These are phyloP conservation scores for Rousettus madagascariensis DNA, from an alignment of 2,797 vertebrate genomes.

Conservation along the genomic window DNA sequence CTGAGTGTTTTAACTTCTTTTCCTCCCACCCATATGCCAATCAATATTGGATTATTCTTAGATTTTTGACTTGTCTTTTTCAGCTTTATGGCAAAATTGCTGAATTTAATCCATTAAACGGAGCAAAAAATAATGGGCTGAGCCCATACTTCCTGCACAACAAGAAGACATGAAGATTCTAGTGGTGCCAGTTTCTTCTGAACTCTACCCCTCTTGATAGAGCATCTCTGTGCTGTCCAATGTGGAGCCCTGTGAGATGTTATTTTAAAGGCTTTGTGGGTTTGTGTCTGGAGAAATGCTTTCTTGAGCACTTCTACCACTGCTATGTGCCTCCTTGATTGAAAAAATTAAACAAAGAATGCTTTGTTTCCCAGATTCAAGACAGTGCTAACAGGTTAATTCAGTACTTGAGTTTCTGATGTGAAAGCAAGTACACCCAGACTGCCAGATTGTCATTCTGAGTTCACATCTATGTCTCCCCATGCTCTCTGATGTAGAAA, in stretches of 20 bases:
- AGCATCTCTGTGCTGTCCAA: rapidly evolving
- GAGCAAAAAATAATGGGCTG: neutral
- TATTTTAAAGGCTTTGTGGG: neutral
- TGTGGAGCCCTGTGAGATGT: rapidly evolving
- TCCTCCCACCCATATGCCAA: neutral
- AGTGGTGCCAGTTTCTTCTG: neutral
- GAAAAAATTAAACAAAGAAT: neutral
- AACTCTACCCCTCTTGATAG: neutral
- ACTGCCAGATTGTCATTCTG: neutral
- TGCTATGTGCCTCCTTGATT: neutral
- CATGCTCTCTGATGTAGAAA: neutral
- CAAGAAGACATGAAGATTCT: no score
- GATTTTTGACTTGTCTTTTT: conserved; percentile 19
- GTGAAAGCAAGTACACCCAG: neutral
- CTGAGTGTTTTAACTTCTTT: neutral
- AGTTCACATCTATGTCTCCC: neutral
- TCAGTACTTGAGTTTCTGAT: neutral
- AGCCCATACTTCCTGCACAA: neutral
- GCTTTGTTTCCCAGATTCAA: neutral
- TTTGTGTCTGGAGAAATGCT: neutral
- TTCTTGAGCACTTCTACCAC: neutral
- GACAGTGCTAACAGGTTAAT: neutral
- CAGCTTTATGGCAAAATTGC: neutral
- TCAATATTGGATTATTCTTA: neutral
- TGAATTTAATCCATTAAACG: neutral